Evolutionary conservation across 2,797 vertebrate genomes (phyloP), one percentile per base, ranked within the genome.

Genomic region (Limnodromus scolopaceus): DNA sequence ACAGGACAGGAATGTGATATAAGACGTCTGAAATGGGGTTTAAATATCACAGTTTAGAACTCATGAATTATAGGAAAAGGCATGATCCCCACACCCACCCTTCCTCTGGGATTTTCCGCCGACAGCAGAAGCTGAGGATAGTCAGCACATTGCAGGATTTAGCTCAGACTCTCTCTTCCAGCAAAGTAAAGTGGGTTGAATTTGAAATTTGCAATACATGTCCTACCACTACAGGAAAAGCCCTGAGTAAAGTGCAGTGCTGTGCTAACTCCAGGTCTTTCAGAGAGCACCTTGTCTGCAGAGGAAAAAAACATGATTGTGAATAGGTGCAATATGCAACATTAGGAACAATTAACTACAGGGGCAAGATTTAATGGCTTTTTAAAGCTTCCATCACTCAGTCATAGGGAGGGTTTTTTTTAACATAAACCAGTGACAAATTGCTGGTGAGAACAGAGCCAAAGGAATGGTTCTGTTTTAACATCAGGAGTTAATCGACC

Each of bases 401-500:
- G 90, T 63, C 65, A 57, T 34, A 68, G 60, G 78, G 85, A 96
- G 87, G 58, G 53, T 54, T 96, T 91, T 97, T 93, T 95, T 8
- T 12, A 92, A 92, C 81, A 90, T 96, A 95, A 93, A 86, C 72
- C 77, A 97, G 81, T 96, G 93, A 96, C 87, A 89, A 95, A 95
- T 91, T 94, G 89, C 92, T 95, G 71, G 55, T 84, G 85, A 95
- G 88, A 94, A 89, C 78, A 92, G 46, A 96, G 92, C 76, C 96
- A 95, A 94, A 82, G 49, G 71, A 96, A 93, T 87, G 80, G 81
- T 83, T 93, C 68, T 68, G 7, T 76, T 93, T 97, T 90, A 93
- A 92, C 89, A 88, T 96, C 97, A 88, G 93, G 94, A 95, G 78
- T 96, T 96, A 97, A 93, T 89, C 41, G 92, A 90, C 84, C 80